Evolutionary conservation across 2,797 vertebrate genomes (phyloP).

Genomic region (Acanthopagrus latus): DNA sequence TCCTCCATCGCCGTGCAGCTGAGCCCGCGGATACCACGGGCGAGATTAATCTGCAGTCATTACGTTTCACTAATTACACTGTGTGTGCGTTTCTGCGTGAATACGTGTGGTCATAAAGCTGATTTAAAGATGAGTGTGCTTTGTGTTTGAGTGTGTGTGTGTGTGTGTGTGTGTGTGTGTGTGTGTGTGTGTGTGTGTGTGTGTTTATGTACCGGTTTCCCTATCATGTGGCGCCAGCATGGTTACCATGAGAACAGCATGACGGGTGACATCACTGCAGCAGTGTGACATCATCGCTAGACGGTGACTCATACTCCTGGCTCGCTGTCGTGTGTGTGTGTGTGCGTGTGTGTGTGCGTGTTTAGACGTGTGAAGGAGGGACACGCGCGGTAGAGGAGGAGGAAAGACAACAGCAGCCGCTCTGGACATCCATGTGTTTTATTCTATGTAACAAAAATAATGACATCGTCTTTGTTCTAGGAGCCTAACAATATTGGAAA

Average conservation of each 20-base stretch:
- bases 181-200: no score
- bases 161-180: no score
- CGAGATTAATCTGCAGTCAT: constrained; percentile 46
- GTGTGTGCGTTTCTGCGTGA: background rate
- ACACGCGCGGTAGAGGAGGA: background rate
- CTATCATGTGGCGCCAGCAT: constrained; percentile 46
- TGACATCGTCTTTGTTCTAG: constrained; percentile 84
- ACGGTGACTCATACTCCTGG: constrained; percentile 80
- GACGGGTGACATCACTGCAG: constrained; percentile 80
- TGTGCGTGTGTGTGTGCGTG: constrained; percentile 1
- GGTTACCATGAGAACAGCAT: constrained; percentile 83
- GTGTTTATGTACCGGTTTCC: constrained; percentile 15
- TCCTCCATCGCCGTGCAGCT: constrained; percentile 33
- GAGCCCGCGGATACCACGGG: constrained; percentile 19
- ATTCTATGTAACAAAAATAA: constrained; percentile 91
- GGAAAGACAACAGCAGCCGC: constrained; percentile 25
- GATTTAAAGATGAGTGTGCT: background rate
- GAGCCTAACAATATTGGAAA: constrained; percentile 76
- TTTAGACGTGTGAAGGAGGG: constrained; percentile 2
- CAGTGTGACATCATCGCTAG: constrained; percentile 77
- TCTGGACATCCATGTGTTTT: constrained; percentile 84
- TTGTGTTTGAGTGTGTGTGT: constrained; percentile 25
- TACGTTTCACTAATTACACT: constrained; percentile 14
- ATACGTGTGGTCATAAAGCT: background rate
- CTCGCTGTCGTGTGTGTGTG: constrained; percentile 19